A percentile compares a stretch with the other conserved stretches of the same genome.
Conservation (phyloP, 2,888 invertebrate genomes). For the Hemaris fuciformis region DNA sequence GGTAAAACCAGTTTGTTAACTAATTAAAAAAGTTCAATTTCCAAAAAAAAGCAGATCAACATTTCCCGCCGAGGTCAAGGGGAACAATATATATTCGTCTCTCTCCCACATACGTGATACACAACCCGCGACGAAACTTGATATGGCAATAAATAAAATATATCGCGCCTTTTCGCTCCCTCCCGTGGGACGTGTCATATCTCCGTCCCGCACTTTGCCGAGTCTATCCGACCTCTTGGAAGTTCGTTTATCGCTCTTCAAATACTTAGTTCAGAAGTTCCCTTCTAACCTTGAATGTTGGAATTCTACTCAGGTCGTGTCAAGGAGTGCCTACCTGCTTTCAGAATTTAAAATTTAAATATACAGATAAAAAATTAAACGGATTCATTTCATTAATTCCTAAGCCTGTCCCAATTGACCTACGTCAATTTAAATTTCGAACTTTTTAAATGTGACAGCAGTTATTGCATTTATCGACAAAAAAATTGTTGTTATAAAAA, state of each 20-base stretch:
- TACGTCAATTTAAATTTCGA: conserved; percentile 2
- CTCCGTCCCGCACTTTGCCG: conserved; percentile 45
- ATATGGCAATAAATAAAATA: conserved; percentile 77
- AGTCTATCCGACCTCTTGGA: conserved; percentile 51
- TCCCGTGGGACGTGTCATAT: conserved; percentile 16
- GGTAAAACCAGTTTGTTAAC: conserved; percentile 31
- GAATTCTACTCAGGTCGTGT: conserved; percentile 50
- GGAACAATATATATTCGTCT: conserved; percentile 48
- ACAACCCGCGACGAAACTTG: conserved; percentile 57
- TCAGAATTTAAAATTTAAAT: conserved; percentile 14
- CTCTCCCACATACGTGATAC: conserved; percentile 50
- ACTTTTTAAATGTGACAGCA: neutral
- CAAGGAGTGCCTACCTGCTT: conserved; percentile 29
- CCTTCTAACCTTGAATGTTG: conserved; percentile 69
- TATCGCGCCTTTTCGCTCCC: conserved; percentile 44
- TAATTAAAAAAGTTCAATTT: conserved; percentile 45
- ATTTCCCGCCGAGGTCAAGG: conserved; percentile 45
- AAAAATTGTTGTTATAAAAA: neutral
- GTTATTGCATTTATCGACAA: neutral
- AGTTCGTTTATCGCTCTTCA: conserved; percentile 71
- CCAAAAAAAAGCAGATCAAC: conserved; percentile 46
- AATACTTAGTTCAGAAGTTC: conserved; percentile 73
- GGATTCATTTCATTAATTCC: neutral
- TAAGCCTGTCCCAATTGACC: conserved; percentile 2
- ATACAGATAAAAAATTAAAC: neutral